Percentiles rank a stretch among this genome's conserved stretches.
These are phyloP conservation scores for Gortyna flavago DNA, from an alignment of 2,888 invertebrate genomes.

Conservation along the genomic window DNA sequence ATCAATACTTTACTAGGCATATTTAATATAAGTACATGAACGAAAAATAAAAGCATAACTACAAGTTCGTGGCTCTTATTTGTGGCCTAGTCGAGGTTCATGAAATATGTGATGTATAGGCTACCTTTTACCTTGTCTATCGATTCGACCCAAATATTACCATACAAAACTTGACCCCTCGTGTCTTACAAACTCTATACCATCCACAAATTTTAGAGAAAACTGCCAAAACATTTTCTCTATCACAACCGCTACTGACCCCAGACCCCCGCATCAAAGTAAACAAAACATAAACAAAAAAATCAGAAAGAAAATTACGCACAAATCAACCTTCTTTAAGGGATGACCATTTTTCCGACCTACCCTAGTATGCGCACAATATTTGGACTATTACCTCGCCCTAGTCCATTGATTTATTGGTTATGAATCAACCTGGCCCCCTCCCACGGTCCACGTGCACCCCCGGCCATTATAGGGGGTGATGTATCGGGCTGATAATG, in stretches of 20 bases:
- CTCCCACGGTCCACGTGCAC: conserved; percentile 51
- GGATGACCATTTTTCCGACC: conserved; percentile 67
- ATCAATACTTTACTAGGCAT: neutral
- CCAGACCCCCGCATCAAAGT: conserved; percentile 21
- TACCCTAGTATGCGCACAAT: conserved; percentile 74
- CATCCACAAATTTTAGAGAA: neutral
- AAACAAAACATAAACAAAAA: conserved; percentile 55
- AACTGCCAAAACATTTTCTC: neutral
- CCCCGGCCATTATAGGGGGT: conserved; percentile 77
- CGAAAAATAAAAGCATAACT: no score
- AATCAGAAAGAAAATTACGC: conserved; percentile 45
- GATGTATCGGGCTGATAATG: conserved; percentile 89
- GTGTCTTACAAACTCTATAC: neutral
- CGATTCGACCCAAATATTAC: neutral
- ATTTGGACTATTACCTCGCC: conserved; percentile 87
- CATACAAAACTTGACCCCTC: neutral
- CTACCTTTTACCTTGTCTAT: neutral
- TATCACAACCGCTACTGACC: neutral
- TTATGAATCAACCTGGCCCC: conserved; percentile 86
- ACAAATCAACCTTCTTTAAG: conserved; percentile 64
- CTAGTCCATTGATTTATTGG: conserved; percentile 88
- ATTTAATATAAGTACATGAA: no score
- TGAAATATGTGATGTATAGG: neutral
- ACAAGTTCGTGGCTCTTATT: neutral
- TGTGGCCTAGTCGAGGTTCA: neutral